Evolutionary conservation across 2,888 invertebrate species (phyloP).

Genomic region (Petrophora chlorosata): DNA sequence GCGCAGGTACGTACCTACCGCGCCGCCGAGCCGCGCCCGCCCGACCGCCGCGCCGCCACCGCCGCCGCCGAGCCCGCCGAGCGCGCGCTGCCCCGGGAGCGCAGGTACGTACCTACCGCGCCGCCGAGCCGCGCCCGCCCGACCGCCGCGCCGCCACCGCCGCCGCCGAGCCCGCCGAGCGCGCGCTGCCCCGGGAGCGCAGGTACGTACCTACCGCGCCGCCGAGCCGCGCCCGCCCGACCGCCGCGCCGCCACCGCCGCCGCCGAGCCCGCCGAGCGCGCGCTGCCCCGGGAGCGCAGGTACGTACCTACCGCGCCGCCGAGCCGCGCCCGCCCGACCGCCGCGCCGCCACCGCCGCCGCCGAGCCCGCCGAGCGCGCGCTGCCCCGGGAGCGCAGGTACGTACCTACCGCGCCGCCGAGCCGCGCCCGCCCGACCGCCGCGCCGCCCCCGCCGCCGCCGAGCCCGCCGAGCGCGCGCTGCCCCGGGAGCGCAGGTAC

Average conservation of each 20-base stretch:
- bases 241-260: constrained; percentile 35
- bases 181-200: constrained; percentile 60
- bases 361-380: constrained; percentile 51
- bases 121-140: constrained; percentile 43
- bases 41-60: constrained; percentile 37
- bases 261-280: constrained; percentile 32
- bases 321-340: constrained; percentile 42
- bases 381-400: constrained; percentile 44
- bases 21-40: constrained; percentile 43
- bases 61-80: constrained; percentile 35
- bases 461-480: constrained; percentile 59
- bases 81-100: constrained; percentile 57
- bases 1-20: too few relatives aligned
- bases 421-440: constrained; percentile 42
- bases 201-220: constrained; percentile 86
- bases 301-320: constrained; percentile 85
- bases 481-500: background rate
- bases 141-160: constrained; percentile 35
- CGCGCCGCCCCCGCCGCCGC: constrained; percentile 36
- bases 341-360: constrained; percentile 36
- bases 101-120: too few relatives aligned
- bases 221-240: constrained; percentile 43
- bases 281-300: constrained; percentile 63
- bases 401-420: constrained; percentile 84
- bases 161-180: constrained; percentile 34